Evolutionary conservation across 2,888 invertebrate genomes (phyloP), one percentile per base, ranked within the genome.

Genomic region (Papilio demoleus): DNA sequence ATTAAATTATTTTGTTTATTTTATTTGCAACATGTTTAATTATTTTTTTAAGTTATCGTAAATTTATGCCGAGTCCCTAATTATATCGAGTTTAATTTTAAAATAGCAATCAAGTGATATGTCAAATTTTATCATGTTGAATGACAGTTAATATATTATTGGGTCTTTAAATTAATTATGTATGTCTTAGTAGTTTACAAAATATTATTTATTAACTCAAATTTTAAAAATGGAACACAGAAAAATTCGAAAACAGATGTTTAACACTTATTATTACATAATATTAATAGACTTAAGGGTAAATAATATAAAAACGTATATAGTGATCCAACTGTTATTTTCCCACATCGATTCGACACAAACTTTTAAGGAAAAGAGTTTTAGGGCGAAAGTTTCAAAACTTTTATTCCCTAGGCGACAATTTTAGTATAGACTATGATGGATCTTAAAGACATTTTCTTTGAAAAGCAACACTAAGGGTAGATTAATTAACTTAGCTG

Each of bases 311-410:
- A 64, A 36, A 17, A 38, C 24, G 59, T 63, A 59, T 40, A 19
- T 64, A 40, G 38, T 31, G n/a, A 14, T 58, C 45, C 68, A 68
- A 59, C 68, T 68, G 68, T 68, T 40, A 63, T 65, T 63, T 65
- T 68, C 68, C 59, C 64, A 68, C 68, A 53, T 59, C 47, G 64
- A 59, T 64, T 68, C 34, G 31, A 38, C 64, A 50, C 19, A 40
- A 68, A 68, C 59, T 68, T 64, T 63, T 63, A 63, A 58, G 38
- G 22, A 67, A 63, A 63, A 58, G 62, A 63, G 36, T 68, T 62
- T 63, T 36, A 56, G 56, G 63, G 40, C 31, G 19, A 34, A 58
- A 65, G 56, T 58, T 56, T 42, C 11, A n/a, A 22, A 56, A 67
- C 31, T 50, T 19, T 8, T 27, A 17, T 9, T 60, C 60, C 50